Conservation (phyloP, 2,113 vertebrate species). For the Nannospalax galili region DNA sequence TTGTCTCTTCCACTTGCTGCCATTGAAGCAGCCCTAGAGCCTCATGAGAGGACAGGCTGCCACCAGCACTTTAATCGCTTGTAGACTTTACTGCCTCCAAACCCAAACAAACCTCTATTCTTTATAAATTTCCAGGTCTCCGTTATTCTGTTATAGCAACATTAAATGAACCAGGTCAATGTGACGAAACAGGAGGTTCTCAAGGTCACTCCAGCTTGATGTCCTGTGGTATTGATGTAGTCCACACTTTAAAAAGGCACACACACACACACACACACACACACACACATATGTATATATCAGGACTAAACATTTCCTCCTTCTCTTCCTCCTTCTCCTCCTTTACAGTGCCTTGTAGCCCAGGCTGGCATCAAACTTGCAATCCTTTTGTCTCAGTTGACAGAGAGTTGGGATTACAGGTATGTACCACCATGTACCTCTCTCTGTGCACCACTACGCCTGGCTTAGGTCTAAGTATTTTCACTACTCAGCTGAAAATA, state of each 20-base stretch:
- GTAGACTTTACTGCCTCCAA: neutral
- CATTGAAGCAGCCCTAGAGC: neutral
- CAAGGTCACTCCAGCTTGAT: neutral
- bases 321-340: neutral
- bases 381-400: neutral
- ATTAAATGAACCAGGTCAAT: neutral
- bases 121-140: neutral
- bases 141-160: neutral
- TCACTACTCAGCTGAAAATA: conserved; percentile 24
- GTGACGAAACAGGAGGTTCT: neutral
- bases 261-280: too few species aligned
- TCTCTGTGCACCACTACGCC: neutral
- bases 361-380: neutral
- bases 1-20: neutral
- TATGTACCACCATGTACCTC: neutral
- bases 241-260: neutral
- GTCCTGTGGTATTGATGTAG: neutral
- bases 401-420: neutral
- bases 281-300: too few species aligned
- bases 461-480: neutral
- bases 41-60: neutral
- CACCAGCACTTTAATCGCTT: neutral
- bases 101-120: neutral
- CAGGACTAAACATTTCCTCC: neutral
- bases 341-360: neutral